Conservation (phyloP, 2,797 vertebrate species). For the Cirrhinus molitorella region DNA sequence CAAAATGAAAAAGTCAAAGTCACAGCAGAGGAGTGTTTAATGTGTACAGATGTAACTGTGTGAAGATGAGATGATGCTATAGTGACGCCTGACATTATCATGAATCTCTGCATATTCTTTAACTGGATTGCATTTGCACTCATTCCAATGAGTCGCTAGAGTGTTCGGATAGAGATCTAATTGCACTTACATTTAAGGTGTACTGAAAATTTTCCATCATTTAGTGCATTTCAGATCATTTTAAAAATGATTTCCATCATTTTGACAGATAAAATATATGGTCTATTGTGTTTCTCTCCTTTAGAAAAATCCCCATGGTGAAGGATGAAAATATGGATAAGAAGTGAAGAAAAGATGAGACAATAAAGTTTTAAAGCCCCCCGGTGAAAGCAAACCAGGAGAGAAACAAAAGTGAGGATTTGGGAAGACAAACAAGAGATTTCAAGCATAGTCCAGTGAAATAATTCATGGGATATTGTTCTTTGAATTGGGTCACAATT, state of each 20-base stretch:
- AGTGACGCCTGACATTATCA: neutral
- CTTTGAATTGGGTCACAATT: neutral
- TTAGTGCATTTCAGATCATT: neutral
- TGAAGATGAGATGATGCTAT: neutral
- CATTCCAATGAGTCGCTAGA: neutral
- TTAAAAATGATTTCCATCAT: constrained; percentile 2
- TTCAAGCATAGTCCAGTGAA: neutral
- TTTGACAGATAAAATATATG: neutral
- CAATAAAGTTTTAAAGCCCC: neutral
- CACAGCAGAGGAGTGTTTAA: neutral
- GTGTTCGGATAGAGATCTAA: neutral
- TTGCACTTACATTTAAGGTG: neutral
- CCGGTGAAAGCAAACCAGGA: neutral
- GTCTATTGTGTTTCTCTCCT: neutral
- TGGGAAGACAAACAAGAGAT: neutral
- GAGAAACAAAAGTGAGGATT: neutral
- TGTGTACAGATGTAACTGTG: neutral
- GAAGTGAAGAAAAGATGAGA: neutral
- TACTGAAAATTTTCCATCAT: neutral
- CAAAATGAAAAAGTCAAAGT: neutral
- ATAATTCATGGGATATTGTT: neutral
- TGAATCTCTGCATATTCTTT: neutral
- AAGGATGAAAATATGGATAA: neutral
- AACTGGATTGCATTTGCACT: neutral
- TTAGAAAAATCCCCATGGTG: neutral